Evolutionary conservation across 1,140 invertebrate species (phyloP), one percentile per base, ranked within the genome.

Genomic region (Drosophila teissieri): DNA sequence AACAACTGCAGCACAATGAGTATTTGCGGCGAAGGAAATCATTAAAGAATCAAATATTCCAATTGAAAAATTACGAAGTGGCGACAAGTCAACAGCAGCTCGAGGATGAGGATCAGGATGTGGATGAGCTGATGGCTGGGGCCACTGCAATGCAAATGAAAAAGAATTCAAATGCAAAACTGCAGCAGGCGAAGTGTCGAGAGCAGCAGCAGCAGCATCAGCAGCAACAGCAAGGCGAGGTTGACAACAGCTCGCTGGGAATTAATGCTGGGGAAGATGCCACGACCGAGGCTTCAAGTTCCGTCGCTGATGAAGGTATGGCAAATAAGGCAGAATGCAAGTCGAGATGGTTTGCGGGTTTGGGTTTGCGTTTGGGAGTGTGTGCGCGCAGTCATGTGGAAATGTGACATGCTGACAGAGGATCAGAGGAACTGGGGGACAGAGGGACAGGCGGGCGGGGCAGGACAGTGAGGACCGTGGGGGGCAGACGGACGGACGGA

Each of bases 11-110:
- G 75, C 60, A 93, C 85, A 67, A 92, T 90, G 63, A 83, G 82
- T 84, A 92, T 89, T 48, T 91, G 91, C 72, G 92, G 89, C 80
- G 92, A 91, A 91, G 92, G 88, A 68, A 93, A 93, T 85, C 84
- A 62, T 84, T 90, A 65, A 92, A 92, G 65, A 93, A 94, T 78
- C 93, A 94, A 61, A 78, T 68, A 45, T 94, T 93, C 69, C 76
- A 93, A 45, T 92, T 92, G 86, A 90, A 81, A 91, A 89, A 91
- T 91, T 91, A 81, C 73, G 80, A 92, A 82, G 76, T 83, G 75
- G 72, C 75, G 45, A 58, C 76, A 82, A 82, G 78, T 80, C 82
- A 88, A 73, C 76, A 80, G 62, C 62, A 67, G 42, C 56, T 51
- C 31, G 46, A 51, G 36, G 42, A 34, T 17, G 65, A 53, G 64